Percentiles rank a stretch among this genome's conserved stretches.
These are phyloP conservation scores for Zosterops hypoxanthus DNA, from an alignment of 2,113 vertebrate genomes.

Conservation along the genomic window DNA sequence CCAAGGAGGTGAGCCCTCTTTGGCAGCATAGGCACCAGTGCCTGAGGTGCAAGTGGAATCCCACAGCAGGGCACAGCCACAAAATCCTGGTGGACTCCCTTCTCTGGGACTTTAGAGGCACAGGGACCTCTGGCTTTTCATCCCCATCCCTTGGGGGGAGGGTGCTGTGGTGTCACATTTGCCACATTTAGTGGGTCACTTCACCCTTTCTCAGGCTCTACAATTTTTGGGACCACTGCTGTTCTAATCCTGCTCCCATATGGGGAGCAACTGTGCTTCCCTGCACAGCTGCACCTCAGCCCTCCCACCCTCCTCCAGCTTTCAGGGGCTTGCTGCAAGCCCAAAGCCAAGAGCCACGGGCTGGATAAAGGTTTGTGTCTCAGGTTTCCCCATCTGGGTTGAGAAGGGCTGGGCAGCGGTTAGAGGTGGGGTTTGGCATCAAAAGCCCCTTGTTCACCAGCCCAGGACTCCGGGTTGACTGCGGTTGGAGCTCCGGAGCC, in stretches of 20 bases:
- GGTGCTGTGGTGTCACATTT: fast-evolving
- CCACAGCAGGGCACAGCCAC: background rate
- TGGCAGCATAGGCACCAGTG: fast-evolving
- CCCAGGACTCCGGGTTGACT: slow-evolving; percentile 7
- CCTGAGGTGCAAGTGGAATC: background rate
- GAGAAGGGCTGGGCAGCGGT: background rate
- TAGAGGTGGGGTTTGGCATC: background rate
- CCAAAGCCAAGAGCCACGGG: background rate
- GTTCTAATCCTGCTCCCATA: background rate
- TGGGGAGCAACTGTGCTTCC: background rate
- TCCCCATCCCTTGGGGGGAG: background rate
- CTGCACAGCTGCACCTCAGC: background rate
- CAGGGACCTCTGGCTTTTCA: background rate
- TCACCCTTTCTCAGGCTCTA: background rate
- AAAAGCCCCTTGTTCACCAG: background rate
- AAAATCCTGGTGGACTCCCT: background rate
- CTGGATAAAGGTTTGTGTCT: background rate
- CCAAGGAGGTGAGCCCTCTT: fast-evolving
- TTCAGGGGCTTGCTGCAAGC: background rate
- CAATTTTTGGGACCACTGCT: background rate
- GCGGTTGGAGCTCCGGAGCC: background rate
- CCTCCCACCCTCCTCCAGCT: background rate
- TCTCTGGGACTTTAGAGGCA: fast-evolving
- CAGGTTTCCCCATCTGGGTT: background rate
- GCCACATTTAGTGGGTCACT: background rate